Evolutionary conservation across 2,888 invertebrate genomes (phyloP).

Genomic region (Zaprionus bogoriensis): DNA sequence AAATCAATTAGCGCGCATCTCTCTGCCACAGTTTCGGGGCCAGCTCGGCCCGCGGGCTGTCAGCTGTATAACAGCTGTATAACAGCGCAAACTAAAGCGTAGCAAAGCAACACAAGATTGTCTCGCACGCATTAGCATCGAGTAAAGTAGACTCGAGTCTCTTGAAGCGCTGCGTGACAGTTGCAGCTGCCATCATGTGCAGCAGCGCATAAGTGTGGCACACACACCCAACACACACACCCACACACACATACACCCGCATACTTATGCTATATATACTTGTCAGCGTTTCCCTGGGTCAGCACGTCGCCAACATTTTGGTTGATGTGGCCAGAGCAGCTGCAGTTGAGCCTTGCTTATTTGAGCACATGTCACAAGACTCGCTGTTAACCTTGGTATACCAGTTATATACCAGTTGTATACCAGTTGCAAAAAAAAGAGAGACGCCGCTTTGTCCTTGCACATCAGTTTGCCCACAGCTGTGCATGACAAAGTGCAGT

Average conservation of each 20-base stretch:
- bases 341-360: constrained; percentile 1
- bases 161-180: constrained; percentile 35
- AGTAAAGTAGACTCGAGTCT: not conserved
- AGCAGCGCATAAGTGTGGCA: constrained; percentile 27
- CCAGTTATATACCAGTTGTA: constrained; percentile 9
- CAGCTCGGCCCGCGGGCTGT: constrained; percentile 17
- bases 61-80: no score
- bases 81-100: not conserved
- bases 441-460: not conserved
- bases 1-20: constrained; percentile 69
- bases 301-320: constrained; percentile 33
- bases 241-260: no score
- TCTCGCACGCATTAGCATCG: not conserved
- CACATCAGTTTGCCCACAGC: not conserved
- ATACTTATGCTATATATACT: not conserved
- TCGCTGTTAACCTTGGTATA: not conserved
- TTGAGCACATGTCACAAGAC: not conserved
- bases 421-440: constrained; percentile 4
- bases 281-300: constrained; percentile 21
- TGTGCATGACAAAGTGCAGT: not conserved
- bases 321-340: constrained; percentile 22
- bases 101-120: not conserved
- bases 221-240: not conserved
- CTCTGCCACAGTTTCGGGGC: constrained; percentile 42
- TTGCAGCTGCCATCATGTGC: constrained; percentile 46